Percentiles rank a stretch among this genome's conserved stretches.
Conservation (phyloP, 2,113 vertebrate genomes). For the Scomber japonicus region DNA sequence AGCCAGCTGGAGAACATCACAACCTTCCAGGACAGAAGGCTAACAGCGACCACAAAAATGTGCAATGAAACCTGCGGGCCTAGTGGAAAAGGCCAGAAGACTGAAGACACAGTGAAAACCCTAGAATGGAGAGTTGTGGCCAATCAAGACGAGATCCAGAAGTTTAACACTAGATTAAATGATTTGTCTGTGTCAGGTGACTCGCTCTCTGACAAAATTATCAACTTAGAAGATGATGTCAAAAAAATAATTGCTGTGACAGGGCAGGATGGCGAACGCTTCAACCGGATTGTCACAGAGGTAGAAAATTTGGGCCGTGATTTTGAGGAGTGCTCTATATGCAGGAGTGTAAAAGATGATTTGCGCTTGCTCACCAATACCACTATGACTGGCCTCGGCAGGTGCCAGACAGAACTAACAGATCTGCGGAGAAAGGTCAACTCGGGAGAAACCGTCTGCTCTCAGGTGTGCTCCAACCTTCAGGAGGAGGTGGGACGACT, state of each 20-base stretch:
- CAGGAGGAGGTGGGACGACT: slow-evolving; percentile 88
- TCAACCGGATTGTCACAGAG: slow-evolving; percentile 78
- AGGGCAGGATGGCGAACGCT: slow-evolving; percentile 72
- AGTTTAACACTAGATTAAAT: slow-evolving; percentile 82
- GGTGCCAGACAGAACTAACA: slow-evolving; percentile 78
- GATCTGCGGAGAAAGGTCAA: slow-evolving; percentile 72
- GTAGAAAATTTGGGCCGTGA: slow-evolving; percentile 78
- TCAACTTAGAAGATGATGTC: slow-evolving; percentile 76
- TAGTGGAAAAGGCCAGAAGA: slow-evolving; percentile 34
- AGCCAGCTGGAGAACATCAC: slow-evolving; percentile 77
- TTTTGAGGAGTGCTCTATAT: slow-evolving; percentile 73
- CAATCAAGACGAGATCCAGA: slow-evolving; percentile 83
- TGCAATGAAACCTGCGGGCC: slow-evolving; percentile 85
- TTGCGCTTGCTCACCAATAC: slow-evolving; percentile 80
- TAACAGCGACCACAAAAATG: slow-evolving; percentile 76
- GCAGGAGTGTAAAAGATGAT: slow-evolving; percentile 74
- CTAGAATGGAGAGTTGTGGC: slow-evolving; percentile 86
- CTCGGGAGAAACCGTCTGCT: slow-evolving; percentile 81
- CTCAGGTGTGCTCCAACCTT: slow-evolving; percentile 86
- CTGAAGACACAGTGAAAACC: slow-evolving; percentile 83
- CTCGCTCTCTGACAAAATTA: slow-evolving; percentile 79
- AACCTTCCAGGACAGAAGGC: slow-evolving; percentile 77
- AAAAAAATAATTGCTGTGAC: slow-evolving; percentile 76
- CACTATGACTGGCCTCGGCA: slow-evolving; percentile 78
- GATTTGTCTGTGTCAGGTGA: slow-evolving; percentile 85